A percentile compares a stretch with the other conserved stretches of the same genome.
phyloP scores from a whole-genome alignment of 1,140 invertebrate species.

The Pogonomyrmex californicus region DNA sequence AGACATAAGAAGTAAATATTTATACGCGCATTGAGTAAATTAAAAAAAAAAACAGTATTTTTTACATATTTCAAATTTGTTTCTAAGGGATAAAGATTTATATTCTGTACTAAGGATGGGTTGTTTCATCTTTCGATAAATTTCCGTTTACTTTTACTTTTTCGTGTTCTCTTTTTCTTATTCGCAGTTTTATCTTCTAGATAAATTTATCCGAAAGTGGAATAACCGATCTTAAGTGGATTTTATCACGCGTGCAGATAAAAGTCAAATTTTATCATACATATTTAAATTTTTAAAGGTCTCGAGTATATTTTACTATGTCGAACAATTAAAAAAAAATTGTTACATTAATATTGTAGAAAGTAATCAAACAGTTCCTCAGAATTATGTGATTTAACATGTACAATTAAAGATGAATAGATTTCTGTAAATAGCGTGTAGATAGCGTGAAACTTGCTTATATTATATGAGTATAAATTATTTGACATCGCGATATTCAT shows the following conservation, averaged over 20 bases:
- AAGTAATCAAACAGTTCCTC: neutral
- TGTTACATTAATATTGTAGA: neutral
- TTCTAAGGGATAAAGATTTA: neutral
- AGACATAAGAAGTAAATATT: no score
- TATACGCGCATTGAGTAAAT: neutral
- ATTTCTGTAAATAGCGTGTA: conserved; percentile 14
- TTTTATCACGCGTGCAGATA: neutral
- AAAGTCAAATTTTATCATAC: neutral
- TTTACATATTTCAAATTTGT: neutral
- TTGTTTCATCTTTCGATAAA: no score
- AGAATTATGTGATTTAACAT: neutral
- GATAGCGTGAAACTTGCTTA: neutral
- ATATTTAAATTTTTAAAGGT: neutral
- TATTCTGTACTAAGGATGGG: neutral
- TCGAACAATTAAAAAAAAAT: neutral
- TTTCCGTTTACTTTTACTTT: no score
- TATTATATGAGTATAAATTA: conserved; percentile 63
- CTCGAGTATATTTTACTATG: neutral
- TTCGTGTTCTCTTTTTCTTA: neutral
- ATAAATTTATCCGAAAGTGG: no score
- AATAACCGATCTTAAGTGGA: neutral
- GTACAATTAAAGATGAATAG: neutral
- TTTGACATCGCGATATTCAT: neutral
- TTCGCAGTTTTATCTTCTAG: no score
- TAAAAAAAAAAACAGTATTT: neutral